phyloP scores from a whole-genome alignment of 2,113 vertebrate species.

The Takifugu bimaculatus region DNA sequence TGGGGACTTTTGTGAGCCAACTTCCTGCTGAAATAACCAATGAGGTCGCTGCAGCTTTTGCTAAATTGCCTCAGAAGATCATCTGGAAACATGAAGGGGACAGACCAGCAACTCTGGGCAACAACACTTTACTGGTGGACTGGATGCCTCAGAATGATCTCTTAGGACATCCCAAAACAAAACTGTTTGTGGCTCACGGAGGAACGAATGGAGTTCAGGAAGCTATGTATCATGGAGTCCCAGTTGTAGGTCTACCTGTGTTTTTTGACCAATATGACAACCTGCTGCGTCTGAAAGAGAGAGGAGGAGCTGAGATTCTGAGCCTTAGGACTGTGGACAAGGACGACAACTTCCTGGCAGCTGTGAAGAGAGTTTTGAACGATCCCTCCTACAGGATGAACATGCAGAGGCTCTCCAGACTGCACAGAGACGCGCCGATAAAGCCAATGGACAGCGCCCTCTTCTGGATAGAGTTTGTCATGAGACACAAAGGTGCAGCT shows the following conservation, averaged over 20 bases:
- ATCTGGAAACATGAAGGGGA: constrained; percentile 68
- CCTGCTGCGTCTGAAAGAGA: constrained; percentile 56
- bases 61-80: constrained; percentile 71
- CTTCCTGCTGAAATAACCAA: constrained; percentile 62
- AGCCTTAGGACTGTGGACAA: constrained; percentile 49
- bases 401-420: constrained; percentile 70
- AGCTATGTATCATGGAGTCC: constrained; percentile 69
- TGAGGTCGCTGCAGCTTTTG: constrained; percentile 63
- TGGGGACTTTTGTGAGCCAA: constrained; percentile 67
- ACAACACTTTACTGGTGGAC: constrained; percentile 68
- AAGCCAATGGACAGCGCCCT: constrained; percentile 47
- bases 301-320: constrained; percentile 56
- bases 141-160: constrained; percentile 77
- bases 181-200: constrained; percentile 67
- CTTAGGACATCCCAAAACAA: constrained; percentile 65
- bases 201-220: constrained; percentile 70
- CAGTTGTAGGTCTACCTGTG: constrained; percentile 61
- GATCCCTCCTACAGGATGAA: constrained; percentile 67
- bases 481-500: too few species aligned
- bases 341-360: constrained; percentile 48
- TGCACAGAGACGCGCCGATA: constrained; percentile 66
- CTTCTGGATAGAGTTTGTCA: constrained; percentile 72
- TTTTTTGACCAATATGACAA: constrained; percentile 71
- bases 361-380: constrained; percentile 59
- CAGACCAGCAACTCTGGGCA: constrained; percentile 55